These are phyloP conservation scores for Macrosiphum euphorbiae DNA, from an alignment of 2,888 invertebrate species.

Conservation along the genomic window DNA sequence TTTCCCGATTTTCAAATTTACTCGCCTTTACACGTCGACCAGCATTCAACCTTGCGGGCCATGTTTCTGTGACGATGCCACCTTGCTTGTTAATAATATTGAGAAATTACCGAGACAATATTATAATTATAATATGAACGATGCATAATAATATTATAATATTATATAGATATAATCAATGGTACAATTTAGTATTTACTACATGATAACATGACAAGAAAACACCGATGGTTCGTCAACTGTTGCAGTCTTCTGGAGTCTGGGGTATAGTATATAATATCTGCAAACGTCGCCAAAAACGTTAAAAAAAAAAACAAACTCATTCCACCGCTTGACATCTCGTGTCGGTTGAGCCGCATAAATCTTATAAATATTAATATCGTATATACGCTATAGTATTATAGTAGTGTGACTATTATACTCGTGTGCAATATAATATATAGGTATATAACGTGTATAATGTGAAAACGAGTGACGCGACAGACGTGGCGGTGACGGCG, in stretches of 20 bases:
- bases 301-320: neutral
- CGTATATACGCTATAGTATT: neutral
- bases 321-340: neutral
- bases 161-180: neutral
- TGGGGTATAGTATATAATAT: neutral
- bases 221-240: neutral
- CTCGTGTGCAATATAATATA: neutral
- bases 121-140: neutral
- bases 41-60: neutral
- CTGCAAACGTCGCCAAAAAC: neutral
- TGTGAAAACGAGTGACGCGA: constrained; percentile 19
- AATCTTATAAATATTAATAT: neutral
- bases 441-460: neutral
- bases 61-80: neutral
- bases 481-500: constrained; percentile 8
- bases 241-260: neutral
- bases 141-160: neutral
- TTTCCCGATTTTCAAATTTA: neutral
- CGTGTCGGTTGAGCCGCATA: neutral
- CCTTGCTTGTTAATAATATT: neutral
- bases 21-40: neutral
- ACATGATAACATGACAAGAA: neutral
- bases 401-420: neutral
- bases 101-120: neutral
- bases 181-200: neutral